Base-by-base conservation (phyloP, 2,797 vertebrate species). In the Benthosema pterotum region DNA sequence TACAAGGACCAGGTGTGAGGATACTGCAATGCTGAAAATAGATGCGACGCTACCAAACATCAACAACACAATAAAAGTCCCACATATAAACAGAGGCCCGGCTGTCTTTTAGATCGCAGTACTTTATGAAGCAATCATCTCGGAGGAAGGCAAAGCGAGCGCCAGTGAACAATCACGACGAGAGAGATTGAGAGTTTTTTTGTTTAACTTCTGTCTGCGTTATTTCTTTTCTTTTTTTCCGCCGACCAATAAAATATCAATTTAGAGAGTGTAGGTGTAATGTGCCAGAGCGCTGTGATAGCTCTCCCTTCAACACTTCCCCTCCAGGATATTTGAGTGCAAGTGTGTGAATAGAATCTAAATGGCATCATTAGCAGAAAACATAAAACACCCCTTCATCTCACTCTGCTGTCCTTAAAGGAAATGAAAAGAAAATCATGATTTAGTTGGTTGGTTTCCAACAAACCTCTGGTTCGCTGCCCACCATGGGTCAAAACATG, bases 331-430 rank as follows among this genome's bases (percentile, higher is more conserved):
- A 65, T 50, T 42, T 17, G 13, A 80, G 77, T 52, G 78, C 64
- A 79, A 47, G 78, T 11, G 8, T 9, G 32, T 38, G 32, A 9
- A 9, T 1, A 9, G 32, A 65, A 74, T 78, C 80, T 72, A 81
- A 79, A 78, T 52, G 67, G 67, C 77, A 78, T 80, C 79, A 84
- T 86, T 86, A 84, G 79, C 65, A 57, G 11, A 15, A 28, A 63
- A 66, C 78, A 64, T 70, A 72, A 75, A 82, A 75, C 67, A 75
- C 67, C 63, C 49, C 82, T 80, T 78, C 71, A 78, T 80, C 69
- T 60, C 50, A 66, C 64, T 71, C 63, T 77, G 67, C 65, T 73
- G 72, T 81, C 71, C 69, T 76, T 62, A 22, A 22, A n/a, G n/a
- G n/a, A 11, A 18, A 22, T 11, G 18, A 22, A 1, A 11, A n/a